Evolutionary conservation across 2,888 invertebrate genomes (phyloP).

Genomic region (Halictus ligatus): DNA sequence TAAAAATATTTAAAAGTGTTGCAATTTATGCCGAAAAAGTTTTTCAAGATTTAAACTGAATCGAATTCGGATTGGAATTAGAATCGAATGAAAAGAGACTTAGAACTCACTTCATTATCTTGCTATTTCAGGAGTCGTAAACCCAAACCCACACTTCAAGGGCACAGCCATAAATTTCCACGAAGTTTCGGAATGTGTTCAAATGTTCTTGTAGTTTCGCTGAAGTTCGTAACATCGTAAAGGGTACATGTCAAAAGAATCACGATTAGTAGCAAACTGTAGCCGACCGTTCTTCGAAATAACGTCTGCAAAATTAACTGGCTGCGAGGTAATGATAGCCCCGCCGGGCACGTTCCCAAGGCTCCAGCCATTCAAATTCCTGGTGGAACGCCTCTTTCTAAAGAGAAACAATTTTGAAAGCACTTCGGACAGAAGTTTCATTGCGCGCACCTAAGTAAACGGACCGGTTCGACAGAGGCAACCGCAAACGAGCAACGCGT

Average conservation of each 20-base stretch:
- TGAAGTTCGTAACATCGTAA: not conserved
- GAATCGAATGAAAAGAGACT: no score
- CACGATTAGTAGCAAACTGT: not conserved
- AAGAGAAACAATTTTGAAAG: not conserved
- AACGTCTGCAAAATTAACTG: not conserved
- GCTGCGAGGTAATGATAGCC: not conserved
- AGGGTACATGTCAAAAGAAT: not conserved
- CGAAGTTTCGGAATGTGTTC: no score
- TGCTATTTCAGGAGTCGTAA: no score
- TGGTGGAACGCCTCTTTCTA: not conserved
- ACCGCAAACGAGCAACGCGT: not conserved
- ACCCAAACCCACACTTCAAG: no score
- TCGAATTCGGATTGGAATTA: no score
- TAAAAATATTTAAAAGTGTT: no score
- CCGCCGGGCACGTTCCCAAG: not conserved
- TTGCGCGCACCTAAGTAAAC: not conserved
- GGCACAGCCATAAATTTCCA: no score
- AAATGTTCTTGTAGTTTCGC: no score
- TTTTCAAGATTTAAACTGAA: no score
- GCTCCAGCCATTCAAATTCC: not conserved
- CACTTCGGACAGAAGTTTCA: not conserved
- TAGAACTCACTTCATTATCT: no score
- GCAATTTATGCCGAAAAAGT: no score
- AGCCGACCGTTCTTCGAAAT: not conserved
- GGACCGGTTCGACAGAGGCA: not conserved